Evolutionary conservation across 2,888 invertebrate genomes (phyloP), one percentile per base, ranked within the genome.

Genomic region (Monopis laevigella): DNA sequence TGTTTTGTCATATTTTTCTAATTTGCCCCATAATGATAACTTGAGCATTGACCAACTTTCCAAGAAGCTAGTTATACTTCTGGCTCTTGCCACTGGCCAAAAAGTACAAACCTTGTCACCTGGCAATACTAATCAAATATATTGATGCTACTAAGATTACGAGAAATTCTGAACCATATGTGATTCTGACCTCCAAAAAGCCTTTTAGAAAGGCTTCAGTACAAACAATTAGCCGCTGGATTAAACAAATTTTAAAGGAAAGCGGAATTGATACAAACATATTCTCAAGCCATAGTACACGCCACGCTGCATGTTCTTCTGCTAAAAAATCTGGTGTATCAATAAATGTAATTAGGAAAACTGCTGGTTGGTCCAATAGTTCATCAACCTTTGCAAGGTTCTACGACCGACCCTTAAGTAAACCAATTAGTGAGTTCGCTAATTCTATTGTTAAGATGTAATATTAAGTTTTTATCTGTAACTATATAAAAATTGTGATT

Each of bases 91-190:
- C 11, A 41, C 41, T n/a, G 41, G 11, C 5, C 34, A 35, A 3
- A 11, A 35, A 16, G 24, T 34, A 1, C 41, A 41, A 26, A 41
- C 35, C 1, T 16, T 41, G n/a, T 41, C 35, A 1, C 42, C 42
- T 14, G 36, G 28, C 2, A 42, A 17, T 14, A 17, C 13, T 36
- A 12, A 2, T 8, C 1, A 13, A 16, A 2, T 42, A 42, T 34
- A 27, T 35, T 27, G 13, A 27, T 2, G 18, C 6, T 1, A 42
- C 42, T 2, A 7, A 13, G 21, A 14, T 10, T 29, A 8, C 29
- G 1, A 26, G 19, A 38, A 28, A 36, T 17, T 3, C 2, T 3
- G 27, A 18, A 19, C 5, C 16, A 24, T 16, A 13, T 12, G 8
- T 42, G 2, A 6, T 42, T 10, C 29, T 42, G 1, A 42, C 36